A percentile compares a stretch with the other conserved stretches of the same genome.
These are phyloP conservation scores for Collichthys lucidus DNA, from an alignment of 2,113 vertebrate species.

Conservation along the genomic window DNA sequence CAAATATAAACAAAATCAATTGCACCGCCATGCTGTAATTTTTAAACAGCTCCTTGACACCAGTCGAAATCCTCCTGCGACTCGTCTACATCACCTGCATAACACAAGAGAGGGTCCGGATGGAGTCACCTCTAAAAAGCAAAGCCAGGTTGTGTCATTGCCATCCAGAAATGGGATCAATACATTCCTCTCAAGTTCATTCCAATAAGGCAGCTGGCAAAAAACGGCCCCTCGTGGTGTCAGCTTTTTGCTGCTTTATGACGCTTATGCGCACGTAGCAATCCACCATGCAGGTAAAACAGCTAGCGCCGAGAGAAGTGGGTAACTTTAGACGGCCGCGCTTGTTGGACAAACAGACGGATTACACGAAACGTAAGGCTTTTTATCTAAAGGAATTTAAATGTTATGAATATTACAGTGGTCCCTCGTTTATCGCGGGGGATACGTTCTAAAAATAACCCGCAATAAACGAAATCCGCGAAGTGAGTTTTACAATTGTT, in stretches of 20 bases:
- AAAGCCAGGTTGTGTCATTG: constrained; percentile 73
- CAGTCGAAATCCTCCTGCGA: constrained; percentile 44
- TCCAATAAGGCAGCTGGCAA: constrained; percentile 72
- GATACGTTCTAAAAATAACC: too few species aligned
- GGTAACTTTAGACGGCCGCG: constrained; percentile 6
- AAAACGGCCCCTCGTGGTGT: constrained; percentile 55
- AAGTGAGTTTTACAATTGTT: too few species aligned
- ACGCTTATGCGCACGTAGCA: constrained; percentile 39
- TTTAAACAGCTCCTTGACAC: constrained; percentile 71
- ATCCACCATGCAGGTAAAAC: constrained; percentile 18
- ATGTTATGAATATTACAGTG: background rate
- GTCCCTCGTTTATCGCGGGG: too few species aligned
- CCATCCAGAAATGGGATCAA: constrained; percentile 68
- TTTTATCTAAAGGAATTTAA: background rate
- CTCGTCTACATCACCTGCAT: constrained; percentile 55
- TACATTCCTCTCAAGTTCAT: constrained; percentile 81
- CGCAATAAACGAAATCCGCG: too few species aligned
- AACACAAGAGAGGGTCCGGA: constrained; percentile 52
- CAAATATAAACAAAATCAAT: constrained; percentile 71
- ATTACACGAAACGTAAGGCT: constrained; percentile 10
- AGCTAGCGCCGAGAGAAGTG: constrained; percentile 15
- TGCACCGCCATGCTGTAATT: constrained; percentile 41
- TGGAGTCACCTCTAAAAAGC: constrained; percentile 74
- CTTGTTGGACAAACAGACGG: background rate
- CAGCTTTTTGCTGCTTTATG: constrained; percentile 72